These are phyloP conservation scores for Calidris pugnax DNA, from an alignment of 2,113 vertebrate species.

Conservation along the genomic window DNA sequence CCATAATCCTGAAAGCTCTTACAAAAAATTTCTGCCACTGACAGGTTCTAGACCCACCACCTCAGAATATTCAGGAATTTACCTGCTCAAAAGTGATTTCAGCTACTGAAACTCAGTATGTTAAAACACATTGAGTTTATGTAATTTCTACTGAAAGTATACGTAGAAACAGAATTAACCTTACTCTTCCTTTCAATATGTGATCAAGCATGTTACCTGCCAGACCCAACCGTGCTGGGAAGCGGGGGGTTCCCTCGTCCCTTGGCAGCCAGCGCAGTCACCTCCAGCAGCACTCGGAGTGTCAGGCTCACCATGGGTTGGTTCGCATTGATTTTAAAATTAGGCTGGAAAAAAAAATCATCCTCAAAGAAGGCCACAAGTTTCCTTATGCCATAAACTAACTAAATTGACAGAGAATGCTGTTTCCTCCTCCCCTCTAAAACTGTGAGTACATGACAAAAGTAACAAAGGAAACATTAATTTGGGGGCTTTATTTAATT, in stretches of 20 bases:
- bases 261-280: not conserved
- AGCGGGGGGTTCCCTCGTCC: not conserved
- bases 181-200: not conserved
- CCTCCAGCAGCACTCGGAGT: not conserved
- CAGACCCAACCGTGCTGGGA: not conserved
- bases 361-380: not conserved
- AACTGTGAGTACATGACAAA: slow-evolving; percentile 61
- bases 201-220: not conserved
- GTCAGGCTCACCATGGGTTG: not conserved
- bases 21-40: not conserved
- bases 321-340: not conserved
- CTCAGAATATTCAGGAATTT: not conserved
- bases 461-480: slow-evolving; percentile 73
- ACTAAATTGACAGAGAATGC: not conserved
- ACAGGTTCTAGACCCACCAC: not conserved
- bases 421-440: not conserved
- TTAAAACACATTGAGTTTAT: not conserved
- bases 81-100: not conserved
- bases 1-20: not conserved
- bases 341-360: not conserved
- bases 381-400: not conserved
- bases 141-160: not conserved
- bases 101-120: not conserved
- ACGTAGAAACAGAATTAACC: not conserved
- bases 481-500: slow-evolving; percentile 81